Evolutionary conservation across 2,113 vertebrate species (phyloP), one percentile per base, ranked within the genome.

Genomic region (Notiomystis cincta): DNA sequence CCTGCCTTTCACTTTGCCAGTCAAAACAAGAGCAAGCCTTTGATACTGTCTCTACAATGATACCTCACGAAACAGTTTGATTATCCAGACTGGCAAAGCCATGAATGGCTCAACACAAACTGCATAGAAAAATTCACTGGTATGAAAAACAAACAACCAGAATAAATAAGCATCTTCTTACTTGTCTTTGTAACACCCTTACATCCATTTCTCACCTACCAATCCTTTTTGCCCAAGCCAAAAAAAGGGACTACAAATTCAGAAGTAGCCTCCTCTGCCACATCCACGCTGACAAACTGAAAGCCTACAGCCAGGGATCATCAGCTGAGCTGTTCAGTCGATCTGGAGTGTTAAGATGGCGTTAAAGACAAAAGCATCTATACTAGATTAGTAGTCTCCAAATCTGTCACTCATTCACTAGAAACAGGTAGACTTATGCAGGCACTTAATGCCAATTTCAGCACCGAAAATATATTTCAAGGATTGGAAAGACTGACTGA

Each of bases 361-460:
- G 16, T 37, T 69, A 78, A 91, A 54, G 31, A 85, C 62, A 82
- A 90, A 90, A 72, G 35, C 33, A 77, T 73, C 78, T 44, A 60
- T 48, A 86, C 71, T 44, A 86, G 42, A 91, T 50, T 33, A 91
- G 33, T 27, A 88, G 78, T 51, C 86, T 27, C 64, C 78, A 87
- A 78, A 90, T 78, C 56, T 87, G 71, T 57, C 61, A 84, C 50
- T 88, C 56, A 72, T 53, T 76, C 75, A 88, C 45, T 78, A 81
- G 61, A 81, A 94, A 70, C 20, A 87, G 33, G 51, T 53, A 96
- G 77, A 80, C 77, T 76, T 94, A 58, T 8, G 23, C 27, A 77
- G 58, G 30, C 51, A 92, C 47, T 86, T 88, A 81, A 73, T 50
- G 60, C 62, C 85, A 64, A 81, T 86, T 94, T 94, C 85, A 95